These are phyloP conservation scores for Macrosiphum euphorbiae DNA, from an alignment of 2,888 invertebrate genomes.

Conservation along the genomic window DNA sequence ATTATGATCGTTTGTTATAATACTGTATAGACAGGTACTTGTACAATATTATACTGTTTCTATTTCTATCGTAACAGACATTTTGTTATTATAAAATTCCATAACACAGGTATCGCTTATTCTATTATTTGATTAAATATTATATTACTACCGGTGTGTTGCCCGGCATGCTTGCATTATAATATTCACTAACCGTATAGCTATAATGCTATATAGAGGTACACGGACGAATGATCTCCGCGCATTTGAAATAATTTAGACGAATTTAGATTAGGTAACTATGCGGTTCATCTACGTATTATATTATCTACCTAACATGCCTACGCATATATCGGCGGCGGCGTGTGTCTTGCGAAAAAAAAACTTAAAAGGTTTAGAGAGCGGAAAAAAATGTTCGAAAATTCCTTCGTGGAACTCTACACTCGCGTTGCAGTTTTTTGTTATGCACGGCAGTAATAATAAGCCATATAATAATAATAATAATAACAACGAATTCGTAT, in stretches of 20 bases:
- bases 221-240: too few relatives aligned
- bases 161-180: neutral
- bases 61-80: too few relatives aligned
- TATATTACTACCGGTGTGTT: too few relatives aligned
- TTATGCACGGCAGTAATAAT: neutral
- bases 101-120: neutral
- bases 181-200: neutral
- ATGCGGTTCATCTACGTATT: neutral
- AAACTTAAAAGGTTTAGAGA: neutral
- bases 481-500: neutral
- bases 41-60: neutral
- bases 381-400: neutral
- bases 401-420: neutral
- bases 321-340: neutral
- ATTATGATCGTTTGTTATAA: neutral
- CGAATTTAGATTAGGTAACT: neutral
- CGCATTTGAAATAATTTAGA: too few relatives aligned
- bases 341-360: neutral
- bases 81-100: neutral
- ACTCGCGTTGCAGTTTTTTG: neutral
- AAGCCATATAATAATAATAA: neutral
- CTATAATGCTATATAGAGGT: too few relatives aligned
- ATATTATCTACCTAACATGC: neutral
- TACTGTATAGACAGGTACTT: neutral
- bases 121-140: too few relatives aligned